Percentiles rank a stretch among this genome's conserved stretches.
Conservation (phyloP, 2,797 vertebrate species). For the Rhynchotus rufescens region DNA sequence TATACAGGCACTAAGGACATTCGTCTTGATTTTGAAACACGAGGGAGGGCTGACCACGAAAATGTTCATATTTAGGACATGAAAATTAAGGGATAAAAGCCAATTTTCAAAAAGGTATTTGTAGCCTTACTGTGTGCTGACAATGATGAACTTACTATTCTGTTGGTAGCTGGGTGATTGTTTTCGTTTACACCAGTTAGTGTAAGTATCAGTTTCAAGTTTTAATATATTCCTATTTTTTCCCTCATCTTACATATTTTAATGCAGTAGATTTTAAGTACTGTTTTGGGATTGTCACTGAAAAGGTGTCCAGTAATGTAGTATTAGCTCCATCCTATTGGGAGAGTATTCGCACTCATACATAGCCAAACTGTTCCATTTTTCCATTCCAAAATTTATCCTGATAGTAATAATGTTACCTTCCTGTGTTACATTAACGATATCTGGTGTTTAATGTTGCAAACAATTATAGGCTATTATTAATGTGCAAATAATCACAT, state of each 20-base stretch:
- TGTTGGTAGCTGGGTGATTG: background rate
- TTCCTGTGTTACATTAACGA: slow-evolving; percentile 4
- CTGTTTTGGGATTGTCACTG: background rate
- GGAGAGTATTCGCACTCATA: slow-evolving; percentile 11
- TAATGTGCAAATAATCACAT: slow-evolving; percentile 9
- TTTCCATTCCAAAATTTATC: slow-evolving; percentile 28
- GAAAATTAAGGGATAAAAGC: background rate
- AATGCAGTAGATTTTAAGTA: background rate
- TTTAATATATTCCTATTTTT: background rate
- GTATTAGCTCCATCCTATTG: background rate
- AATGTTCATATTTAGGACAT: background rate
- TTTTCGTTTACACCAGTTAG: background rate
- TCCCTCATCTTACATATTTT: background rate
- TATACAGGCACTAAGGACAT: background rate
- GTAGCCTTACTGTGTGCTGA: background rate
- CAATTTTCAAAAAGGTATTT: background rate
- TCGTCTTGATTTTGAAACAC: slow-evolving; percentile 11
- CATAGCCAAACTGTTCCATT: slow-evolving; percentile 2
- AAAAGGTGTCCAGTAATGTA: background rate
- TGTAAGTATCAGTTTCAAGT: background rate
- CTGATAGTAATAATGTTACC: slow-evolving; percentile 15
- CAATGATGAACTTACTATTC: background rate
- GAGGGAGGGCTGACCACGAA: slow-evolving; percentile 8
- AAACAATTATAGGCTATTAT: slow-evolving; percentile 15
- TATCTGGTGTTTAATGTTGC: slow-evolving; percentile 15